Evolutionary conservation across 2,888 invertebrate genomes (phyloP), one percentile per base, ranked within the genome.

Genomic region (Helicoverpa assulta): DNA sequence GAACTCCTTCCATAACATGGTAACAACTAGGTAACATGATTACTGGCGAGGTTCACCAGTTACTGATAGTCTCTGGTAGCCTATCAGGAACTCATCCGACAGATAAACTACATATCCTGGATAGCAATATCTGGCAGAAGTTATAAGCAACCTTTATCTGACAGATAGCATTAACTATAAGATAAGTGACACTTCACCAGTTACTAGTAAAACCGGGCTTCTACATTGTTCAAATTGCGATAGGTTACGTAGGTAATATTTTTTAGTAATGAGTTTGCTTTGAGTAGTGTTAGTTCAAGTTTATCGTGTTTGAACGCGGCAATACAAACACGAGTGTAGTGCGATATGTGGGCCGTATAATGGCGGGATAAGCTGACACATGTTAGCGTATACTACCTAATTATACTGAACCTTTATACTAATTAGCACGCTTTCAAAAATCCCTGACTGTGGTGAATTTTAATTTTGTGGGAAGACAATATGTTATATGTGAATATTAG

Each of bases 361-460:
- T 47, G 47, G 47, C n/a, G 47, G 47, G 47, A 47, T 68, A 67
- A 72, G 72, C 70, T 19, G 62, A 57, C 52, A 69, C 72, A 73
- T 63, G 68, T 74, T 73, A 76, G 68, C 58, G 61, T 73, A 66
- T 68, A 57, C 56, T 55, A 64, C 53, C 56, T 72, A 71, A 82
- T 78, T 70, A 83, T 67, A 70, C 62, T 40, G 58, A 73, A 72
- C 80, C 77, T 73, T 82, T 82, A 82, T 73, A 79, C 66, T 80
- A 80, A 84, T 82, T 82, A 84, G 76, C 67, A 66, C 77, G 65
- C 75, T 69, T 61, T 66, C 70, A 65, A 76, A 82, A 80, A 76
- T 67, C 58, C 69, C 73, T 47, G 76, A 67, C 65, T 52, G 59
- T 21, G 52, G 64, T 59, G 64, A 77, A 81, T 76, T 70, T 59